These are phyloP conservation scores for Drosophila tropicalis DNA, from an alignment of 1,140 invertebrate species.

Conservation along the genomic window DNA sequence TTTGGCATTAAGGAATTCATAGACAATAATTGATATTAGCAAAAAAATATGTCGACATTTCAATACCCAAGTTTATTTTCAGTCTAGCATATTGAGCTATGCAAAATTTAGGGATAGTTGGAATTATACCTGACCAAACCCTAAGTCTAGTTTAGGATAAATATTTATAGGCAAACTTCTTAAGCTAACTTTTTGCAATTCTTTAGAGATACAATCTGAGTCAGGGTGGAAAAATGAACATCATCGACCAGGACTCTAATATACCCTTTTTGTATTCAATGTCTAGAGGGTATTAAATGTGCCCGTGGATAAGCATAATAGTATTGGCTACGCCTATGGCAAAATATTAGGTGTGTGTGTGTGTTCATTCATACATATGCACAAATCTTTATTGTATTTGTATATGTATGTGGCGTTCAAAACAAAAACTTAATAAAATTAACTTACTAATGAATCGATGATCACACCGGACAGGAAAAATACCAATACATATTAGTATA, in stretches of 20 bases:
- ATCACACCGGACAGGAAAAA: slow-evolving; percentile 45
- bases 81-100: neutral
- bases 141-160: too few species aligned
- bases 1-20: neutral
- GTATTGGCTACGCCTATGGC: neutral
- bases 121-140: too few species aligned
- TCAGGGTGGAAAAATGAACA: too few species aligned
- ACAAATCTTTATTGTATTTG: neutral
- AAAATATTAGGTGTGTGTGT: neutral
- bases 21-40: neutral
- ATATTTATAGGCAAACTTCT: too few species aligned
- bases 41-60: neutral
- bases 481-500: slow-evolving; percentile 20
- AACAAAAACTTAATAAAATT: slow-evolving; percentile 65
- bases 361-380: neutral
- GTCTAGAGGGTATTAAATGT: neutral
- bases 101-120: too few species aligned
- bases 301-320: neutral
- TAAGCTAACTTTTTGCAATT: too few species aligned
- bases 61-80: neutral
- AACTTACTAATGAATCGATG: slow-evolving; percentile 77
- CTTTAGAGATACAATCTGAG: too few species aligned
- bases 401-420: slow-evolving; percentile 30
- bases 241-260: too few species aligned
- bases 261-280: neutral